Evolutionary conservation across 2,888 invertebrate species (phyloP).

Genomic region (Dryobota labecula): DNA sequence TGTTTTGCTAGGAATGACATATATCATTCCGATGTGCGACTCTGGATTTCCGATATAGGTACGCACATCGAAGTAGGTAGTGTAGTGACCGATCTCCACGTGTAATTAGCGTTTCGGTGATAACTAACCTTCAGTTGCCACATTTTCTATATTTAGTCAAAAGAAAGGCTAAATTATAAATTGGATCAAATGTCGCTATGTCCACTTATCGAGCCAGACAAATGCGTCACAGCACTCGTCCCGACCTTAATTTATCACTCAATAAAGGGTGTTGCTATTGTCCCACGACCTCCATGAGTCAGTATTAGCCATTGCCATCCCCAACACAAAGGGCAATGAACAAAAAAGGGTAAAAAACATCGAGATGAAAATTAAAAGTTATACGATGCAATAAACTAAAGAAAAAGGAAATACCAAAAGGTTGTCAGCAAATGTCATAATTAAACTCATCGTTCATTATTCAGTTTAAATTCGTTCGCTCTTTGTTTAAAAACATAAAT

Average conservation of each 20-base stretch:
- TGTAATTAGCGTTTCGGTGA: neutral
- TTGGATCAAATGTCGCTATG: slow-evolving; percentile 9
- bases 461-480: neutral
- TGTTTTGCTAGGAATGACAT: neutral
- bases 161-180: neutral
- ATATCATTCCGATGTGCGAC: too few relatives aligned
- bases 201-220: slow-evolving; percentile 15
- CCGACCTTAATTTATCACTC: slow-evolving; percentile 18
- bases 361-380: neutral
- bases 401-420: neutral
- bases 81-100: neutral
- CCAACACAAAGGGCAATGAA: neutral
- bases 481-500: slow-evolving; percentile 21
- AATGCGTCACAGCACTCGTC: slow-evolving; percentile 17
- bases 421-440: neutral
- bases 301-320: neutral
- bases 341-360: neutral
- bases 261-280: slow-evolving; percentile 12
- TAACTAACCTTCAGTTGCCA: neutral
- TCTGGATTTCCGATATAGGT: too few relatives aligned
- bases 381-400: neutral
- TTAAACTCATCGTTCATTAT: neutral
- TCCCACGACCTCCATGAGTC: slow-evolving; percentile 10
- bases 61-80: neutral
- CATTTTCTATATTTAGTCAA: neutral